Conservation (phyloP, 1,140 invertebrate genomes). For the Drosophila tristis region DNA sequence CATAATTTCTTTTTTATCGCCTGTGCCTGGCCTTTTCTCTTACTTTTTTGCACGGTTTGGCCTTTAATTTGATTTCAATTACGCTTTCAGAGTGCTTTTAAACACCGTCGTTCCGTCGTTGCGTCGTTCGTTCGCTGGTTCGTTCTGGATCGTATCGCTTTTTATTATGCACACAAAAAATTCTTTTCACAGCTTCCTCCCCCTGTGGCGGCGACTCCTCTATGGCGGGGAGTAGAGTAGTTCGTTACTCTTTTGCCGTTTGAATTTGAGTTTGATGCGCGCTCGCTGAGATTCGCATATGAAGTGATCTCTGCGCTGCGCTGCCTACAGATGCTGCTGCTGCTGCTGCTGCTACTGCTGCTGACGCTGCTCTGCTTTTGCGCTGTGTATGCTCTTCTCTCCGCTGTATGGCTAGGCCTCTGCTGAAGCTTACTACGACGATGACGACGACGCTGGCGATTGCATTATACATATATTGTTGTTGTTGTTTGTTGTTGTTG, state of each 20-base stretch:
- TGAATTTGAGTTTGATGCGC: constrained; percentile 76
- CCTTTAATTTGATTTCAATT: constrained; percentile 82
- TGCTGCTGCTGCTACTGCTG: constrained; percentile 32
- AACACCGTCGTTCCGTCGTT: constrained; percentile 28
- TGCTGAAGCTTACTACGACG: constrained; percentile 42
- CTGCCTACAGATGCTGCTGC: constrained; percentile 22
- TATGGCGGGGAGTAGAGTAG: constrained; percentile 8
- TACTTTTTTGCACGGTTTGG: constrained; percentile 59
- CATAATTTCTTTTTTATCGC: constrained; percentile 81
- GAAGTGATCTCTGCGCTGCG: constrained; percentile 65
- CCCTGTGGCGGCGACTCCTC: constrained; percentile 17
- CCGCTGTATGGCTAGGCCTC: neutral
- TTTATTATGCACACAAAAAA: constrained; percentile 60
- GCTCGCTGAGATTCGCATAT: constrained; percentile 78
- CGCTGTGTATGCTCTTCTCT: too few relatives aligned
- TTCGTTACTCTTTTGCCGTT: constrained; percentile 62
- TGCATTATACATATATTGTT: constrained; percentile 66
- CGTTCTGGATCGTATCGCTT: constrained; percentile 16
- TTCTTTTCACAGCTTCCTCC: constrained; percentile 40
- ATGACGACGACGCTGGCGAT: constrained; percentile 25
- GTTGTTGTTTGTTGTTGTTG: constrained; percentile 3
- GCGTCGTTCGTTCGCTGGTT: too few relatives aligned
- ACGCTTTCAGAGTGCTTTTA: constrained; percentile 56
- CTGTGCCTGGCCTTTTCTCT: constrained; percentile 41
- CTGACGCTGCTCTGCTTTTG: neutral